Conservation (phyloP, 1,140 invertebrate genomes). For the Cydia fagiglandana region DNA sequence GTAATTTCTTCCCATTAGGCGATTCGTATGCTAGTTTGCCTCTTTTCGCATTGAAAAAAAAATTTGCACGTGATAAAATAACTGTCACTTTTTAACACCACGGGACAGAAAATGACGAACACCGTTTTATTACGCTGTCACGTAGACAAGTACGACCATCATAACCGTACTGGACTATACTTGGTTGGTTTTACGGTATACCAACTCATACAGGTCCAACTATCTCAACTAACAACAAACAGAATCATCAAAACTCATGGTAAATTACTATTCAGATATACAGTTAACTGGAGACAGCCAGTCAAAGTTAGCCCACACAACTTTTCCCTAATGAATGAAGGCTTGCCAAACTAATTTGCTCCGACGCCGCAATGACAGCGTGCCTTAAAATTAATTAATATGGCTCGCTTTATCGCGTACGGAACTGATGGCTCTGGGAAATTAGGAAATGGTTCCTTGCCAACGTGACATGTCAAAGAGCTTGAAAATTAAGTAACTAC, state of each 20-base stretch:
- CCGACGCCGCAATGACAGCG: constrained; percentile 27
- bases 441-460: no score
- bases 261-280: constrained; percentile 25
- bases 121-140: no score
- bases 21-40: no score
- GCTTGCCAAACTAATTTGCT: constrained; percentile 28
- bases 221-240: neutral
- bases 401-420: constrained; percentile 17
- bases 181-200: neutral
- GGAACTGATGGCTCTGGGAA: neutral
- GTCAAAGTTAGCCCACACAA: constrained; percentile 31
- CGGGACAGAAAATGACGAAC: no score
- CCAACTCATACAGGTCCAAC: neutral
- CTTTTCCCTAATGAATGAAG: constrained; percentile 27
- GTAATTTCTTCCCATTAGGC: no score
- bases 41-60: no score
- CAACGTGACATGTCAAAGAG: no score
- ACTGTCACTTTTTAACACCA: no score
- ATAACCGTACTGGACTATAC: no score
- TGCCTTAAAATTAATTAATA: constrained; percentile 30
- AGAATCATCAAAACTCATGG: constrained; percentile 4
- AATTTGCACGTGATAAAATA: no score
- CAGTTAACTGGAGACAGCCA: neutral
- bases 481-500: no score
- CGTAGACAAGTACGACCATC: no score